Evolutionary conservation across 2,113 vertebrate species (phyloP), one percentile per base, ranked within the genome.

Genomic region (Polyodon spathula): DNA sequence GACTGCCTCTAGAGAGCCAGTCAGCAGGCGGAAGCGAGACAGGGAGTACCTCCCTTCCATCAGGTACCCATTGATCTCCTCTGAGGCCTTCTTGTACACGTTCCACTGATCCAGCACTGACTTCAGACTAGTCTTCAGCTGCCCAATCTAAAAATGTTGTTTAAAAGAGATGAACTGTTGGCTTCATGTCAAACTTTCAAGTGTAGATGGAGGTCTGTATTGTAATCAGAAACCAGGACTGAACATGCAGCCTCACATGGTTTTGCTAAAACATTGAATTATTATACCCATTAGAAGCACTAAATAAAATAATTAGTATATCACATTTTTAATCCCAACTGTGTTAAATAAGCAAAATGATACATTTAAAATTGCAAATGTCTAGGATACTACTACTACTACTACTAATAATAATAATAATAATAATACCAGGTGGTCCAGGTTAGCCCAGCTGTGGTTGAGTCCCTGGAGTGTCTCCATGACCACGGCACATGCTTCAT

Each of bases 31-130:
- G 77, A 91, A 94, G 4, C 84, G 86, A 8, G 94, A 93, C 15
- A 98, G 85, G 10, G 93, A 95, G 48, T 97, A 98, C 50, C 92
- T 79, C 40, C 92, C 91, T 78, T 97, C 93, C 76, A 89, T 93
- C 68, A 98, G 72, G 71, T 84, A 81, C 53, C 85, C 80, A 57
- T 91, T 94, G 50, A 97, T 88, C 67, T 95, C 90, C 8, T 99
- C 95, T 43, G 85, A 89, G 6, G 85, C 77, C 10, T 59, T 75
- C 72, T 89, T 94, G 83, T 99, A 94, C 39, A 81, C 62, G 67
- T 65, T 86, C 96, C 96, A 98, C 55, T 93, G 93, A 73, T 92
- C 92, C 65, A 91, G 80, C 53, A 90, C 86, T 0, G 90, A 93
- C 46, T 80, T 90, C 68, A 99, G 72, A 67, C 86, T 70, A 71